phyloP scores from a whole-genome alignment of 1,140 invertebrate species.

The Drosophila sulfurigaster region DNA sequence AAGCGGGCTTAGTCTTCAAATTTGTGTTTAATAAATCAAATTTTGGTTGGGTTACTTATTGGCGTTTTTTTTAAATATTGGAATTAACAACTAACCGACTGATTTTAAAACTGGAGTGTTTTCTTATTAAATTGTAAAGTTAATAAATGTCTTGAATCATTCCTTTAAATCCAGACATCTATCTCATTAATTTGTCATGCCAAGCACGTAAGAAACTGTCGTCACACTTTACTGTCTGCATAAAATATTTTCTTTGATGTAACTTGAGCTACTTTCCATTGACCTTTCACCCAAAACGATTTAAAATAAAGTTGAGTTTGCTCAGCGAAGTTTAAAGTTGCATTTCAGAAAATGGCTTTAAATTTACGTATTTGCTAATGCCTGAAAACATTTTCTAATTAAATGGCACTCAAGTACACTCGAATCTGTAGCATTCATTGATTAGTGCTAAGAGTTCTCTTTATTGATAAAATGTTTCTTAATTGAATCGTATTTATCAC shows the following conservation, averaged over 20 bases:
- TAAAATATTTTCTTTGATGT: constrained; percentile 1
- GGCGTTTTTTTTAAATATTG: background rate
- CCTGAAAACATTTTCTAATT: background rate
- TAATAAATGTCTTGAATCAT: background rate
- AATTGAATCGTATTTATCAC: constrained; percentile 25
- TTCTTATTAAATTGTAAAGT: background rate
- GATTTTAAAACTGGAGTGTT: background rate
- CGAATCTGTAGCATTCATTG: background rate
- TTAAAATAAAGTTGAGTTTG: background rate
- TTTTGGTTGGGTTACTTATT: background rate
- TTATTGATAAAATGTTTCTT: constrained; percentile 23
- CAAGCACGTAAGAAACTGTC: constrained; percentile 4
- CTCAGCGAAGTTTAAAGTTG: background rate
- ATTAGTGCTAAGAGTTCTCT: constrained; percentile 13
- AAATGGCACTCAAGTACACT: background rate
- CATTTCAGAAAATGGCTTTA: background rate
- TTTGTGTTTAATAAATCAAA: background rate
- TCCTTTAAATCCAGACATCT: background rate
- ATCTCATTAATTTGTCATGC: constrained; percentile 3
- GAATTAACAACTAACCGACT: background rate
- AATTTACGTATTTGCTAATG: too few relatives aligned
- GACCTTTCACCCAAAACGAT: background rate
- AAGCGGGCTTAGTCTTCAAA: background rate
- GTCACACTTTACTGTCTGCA: background rate
- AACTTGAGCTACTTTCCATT: constrained; percentile 3